A percentile compares a stretch with the other conserved stretches of the same genome.
Conservation (phyloP, 2,113 vertebrate genomes). For the Microcebus lehilahytsara region DNA sequence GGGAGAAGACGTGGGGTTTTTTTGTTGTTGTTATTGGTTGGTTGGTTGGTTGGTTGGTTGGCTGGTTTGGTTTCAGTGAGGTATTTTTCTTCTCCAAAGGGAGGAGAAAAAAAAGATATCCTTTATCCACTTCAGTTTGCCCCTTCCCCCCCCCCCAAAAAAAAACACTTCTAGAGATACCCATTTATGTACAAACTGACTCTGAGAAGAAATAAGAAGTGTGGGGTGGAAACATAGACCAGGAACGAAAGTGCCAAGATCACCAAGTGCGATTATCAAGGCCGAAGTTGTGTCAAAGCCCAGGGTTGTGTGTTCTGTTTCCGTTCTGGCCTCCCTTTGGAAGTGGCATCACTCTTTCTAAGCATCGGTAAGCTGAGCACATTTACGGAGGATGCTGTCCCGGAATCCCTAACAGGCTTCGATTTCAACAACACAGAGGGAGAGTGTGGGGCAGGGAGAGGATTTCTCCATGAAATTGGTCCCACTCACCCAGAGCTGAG, state of each 20-base stretch:
- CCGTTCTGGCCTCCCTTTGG: background rate
- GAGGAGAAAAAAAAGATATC: background rate
- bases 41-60: background rate
- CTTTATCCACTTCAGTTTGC: background rate
- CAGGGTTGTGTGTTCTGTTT: background rate
- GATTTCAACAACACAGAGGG: background rate
- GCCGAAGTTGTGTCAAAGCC: background rate
- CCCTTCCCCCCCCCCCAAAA: no score
- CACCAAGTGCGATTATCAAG: background rate
- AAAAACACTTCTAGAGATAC: background rate
- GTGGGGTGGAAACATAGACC: background rate
- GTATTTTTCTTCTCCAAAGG: background rate
- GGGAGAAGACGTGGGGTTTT: background rate
- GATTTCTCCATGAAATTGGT: background rate
- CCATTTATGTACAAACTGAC: constrained; percentile 6
- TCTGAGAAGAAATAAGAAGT: background rate
- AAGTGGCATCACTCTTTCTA: background rate
- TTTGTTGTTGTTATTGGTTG: background rate
- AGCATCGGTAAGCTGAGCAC: background rate
- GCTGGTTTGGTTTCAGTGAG: background rate
- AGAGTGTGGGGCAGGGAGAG: background rate
- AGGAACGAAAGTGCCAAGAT: background rate
- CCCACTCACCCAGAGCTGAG: background rate
- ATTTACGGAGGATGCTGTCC: background rate
- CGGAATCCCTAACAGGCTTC: background rate